Percentiles rank a stretch among this genome's conserved stretches.
Conservation (phyloP, 2,797 vertebrate genomes). For the Ciconia nigra region DNA sequence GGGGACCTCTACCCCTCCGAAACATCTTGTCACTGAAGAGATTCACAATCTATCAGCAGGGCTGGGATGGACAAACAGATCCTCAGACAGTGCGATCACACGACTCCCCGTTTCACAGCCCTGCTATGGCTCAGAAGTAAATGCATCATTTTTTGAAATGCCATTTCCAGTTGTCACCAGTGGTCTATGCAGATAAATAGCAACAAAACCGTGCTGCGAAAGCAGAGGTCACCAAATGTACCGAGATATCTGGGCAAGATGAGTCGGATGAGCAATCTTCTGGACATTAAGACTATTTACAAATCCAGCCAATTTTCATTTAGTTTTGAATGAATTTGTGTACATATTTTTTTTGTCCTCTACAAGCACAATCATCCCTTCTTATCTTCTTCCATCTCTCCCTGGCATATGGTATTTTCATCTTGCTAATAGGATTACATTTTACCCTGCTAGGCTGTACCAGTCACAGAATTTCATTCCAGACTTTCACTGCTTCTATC, state of each 20-base stretch:
- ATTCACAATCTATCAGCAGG: neutral
- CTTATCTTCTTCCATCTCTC: neutral
- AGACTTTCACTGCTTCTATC: neutral
- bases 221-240: neutral
- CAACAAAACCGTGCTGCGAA: neutral
- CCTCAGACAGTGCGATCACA: neutral
- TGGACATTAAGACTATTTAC: neutral
- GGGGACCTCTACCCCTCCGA: neutral
- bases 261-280: neutral
- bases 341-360: neutral
- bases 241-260: neutral
- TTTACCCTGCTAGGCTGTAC: neutral
- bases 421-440: neutral
- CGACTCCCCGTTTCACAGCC: accelerated
- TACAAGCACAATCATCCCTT: neutral
- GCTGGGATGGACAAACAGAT: neutral
- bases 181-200: neutral
- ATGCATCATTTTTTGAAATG: neutral
- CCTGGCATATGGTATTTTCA: conserved; percentile 3
- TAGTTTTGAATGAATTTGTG: neutral
- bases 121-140: neutral
- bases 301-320: conserved; percentile 10
- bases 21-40: neutral
- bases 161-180: neutral
- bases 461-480: neutral